A percentile compares a stretch with the other conserved stretches of the same genome.
phyloP scores from a whole-genome alignment of 2,797 vertebrate species.

The Xiphorhynchus erythropygius region DNA sequence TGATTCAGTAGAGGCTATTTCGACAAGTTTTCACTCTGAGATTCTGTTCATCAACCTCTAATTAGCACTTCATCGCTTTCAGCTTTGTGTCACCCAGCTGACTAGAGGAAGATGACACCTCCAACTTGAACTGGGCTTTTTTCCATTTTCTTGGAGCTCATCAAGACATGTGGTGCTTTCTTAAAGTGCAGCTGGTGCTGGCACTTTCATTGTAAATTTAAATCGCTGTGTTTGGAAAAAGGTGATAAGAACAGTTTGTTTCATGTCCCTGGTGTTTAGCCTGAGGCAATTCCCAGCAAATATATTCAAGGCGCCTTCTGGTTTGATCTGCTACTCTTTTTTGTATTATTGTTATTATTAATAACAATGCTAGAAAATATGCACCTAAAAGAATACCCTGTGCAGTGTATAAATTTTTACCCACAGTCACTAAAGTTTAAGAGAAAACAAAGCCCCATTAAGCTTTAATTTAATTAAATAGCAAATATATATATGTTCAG shows the following conservation, averaged over 20 bases:
- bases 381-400: conserved; percentile 15
- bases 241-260: conserved; percentile 79
- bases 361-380: conserved; percentile 52
- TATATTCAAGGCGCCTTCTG: conserved; percentile 73
- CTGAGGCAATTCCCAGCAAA: conserved; percentile 72
- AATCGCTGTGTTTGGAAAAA: conserved; percentile 80
- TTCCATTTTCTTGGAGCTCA: conserved; percentile 79
- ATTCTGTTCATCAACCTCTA: conserved; percentile 79
- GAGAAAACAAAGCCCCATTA: not conserved
- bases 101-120: conserved; percentile 78
- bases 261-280: conserved; percentile 78
- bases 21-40: conserved; percentile 74
- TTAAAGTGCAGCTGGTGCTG: conserved; percentile 83
- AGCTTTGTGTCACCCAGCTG: conserved; percentile 79
- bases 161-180: conserved; percentile 79
- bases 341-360: conserved; percentile 58
- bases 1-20: conserved; percentile 77
- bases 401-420: not conserved
- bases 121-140: conserved; percentile 75
- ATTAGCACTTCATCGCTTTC: conserved; percentile 86
- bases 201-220: conserved; percentile 80
- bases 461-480: not conserved
- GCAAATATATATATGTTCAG: not conserved
- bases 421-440: not conserved
- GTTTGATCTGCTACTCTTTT: conserved; percentile 67